These are phyloP conservation scores for Lordiphosa clarofinis DNA, from an alignment of 1,140 invertebrate species.

Conservation along the genomic window DNA sequence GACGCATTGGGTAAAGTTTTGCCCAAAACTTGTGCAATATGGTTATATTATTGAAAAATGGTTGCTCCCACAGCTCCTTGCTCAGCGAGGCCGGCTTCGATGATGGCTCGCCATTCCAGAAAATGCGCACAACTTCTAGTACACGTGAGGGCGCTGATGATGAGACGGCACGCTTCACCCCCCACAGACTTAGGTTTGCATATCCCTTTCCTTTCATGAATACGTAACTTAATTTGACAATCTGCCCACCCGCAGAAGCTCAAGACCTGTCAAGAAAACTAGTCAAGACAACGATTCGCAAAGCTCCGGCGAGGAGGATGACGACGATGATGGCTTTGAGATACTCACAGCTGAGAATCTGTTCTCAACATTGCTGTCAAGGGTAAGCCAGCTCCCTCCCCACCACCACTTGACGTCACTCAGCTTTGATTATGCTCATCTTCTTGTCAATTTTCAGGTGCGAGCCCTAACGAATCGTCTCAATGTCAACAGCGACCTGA, in stretches of 20 bases:
- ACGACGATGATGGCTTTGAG: slow-evolving; percentile 94
- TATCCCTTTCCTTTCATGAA: not conserved
- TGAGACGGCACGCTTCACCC: slow-evolving; percentile 82
- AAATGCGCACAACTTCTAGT: slow-evolving; percentile 81
- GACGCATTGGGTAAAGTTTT: slow-evolving; percentile 63
- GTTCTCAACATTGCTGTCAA: slow-evolving; percentile 91
- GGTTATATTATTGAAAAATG: slow-evolving; percentile 7
- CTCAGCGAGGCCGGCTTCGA: slow-evolving; percentile 87
- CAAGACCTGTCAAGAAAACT: slow-evolving; percentile 84
- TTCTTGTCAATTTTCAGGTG: slow-evolving; percentile 81
- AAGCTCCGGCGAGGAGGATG: slow-evolving; percentile 92
- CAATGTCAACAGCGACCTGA: slow-evolving; percentile 87
- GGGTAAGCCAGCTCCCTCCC: slow-evolving; percentile 81
- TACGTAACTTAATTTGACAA: slow-evolving; percentile 21
- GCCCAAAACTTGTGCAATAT: slow-evolving; percentile 4
- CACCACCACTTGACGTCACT: not conserved
- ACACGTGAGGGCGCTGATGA: slow-evolving; percentile 80
- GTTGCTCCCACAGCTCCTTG: slow-evolving; percentile 81
- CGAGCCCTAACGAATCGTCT: slow-evolving; percentile 90
- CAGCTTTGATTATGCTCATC: not conserved
- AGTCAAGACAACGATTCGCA: slow-evolving; percentile 88
- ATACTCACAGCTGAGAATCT: slow-evolving; percentile 93
- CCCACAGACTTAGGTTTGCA: slow-evolving; percentile 85
- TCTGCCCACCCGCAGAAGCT: slow-evolving; percentile 81
- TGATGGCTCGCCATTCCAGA: slow-evolving; percentile 84